Base-by-base conservation (phyloP, 1,140 invertebrate species). In the Pseudomyrmex gracilis region DNA sequence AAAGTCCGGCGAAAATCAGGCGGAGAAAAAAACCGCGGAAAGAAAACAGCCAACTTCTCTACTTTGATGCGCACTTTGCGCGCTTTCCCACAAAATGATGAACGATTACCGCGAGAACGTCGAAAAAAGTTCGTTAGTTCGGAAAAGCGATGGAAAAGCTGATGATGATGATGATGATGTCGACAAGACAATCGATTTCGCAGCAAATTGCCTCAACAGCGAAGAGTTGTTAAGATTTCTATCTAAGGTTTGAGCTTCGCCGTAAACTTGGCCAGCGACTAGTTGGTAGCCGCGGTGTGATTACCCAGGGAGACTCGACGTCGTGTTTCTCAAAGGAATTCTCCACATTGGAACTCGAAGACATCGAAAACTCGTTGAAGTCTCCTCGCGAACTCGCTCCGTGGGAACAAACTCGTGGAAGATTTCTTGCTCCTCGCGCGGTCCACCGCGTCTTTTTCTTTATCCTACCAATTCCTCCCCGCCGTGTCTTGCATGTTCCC, bases 301-400 rank as follows among this genome's bases (percentile, higher is more conserved):
- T 78, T 43, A 45, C 20, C 51, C 20, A 45, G 9, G 10, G 51
- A 34, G 53, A 57, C 20, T 34, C 20, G 12, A 49, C 22, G 64
- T 9, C 3, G 34, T 22, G 61, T 24, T 70, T 58, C 13, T 47
- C 20, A 3, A 80, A 71, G 43, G 13, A 70, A 17, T 71, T 47
- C 20, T 22, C 22, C 5, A 10, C 22, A 2, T 78, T 13, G 22
- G 12, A 71, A 58, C 53, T 80, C n/a, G 43, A 58, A 70, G 13
- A 49, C n/a, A 43, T 58, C 43, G 4, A 34, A 47, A 24, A 58
- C n/a, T 88, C 67, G 83, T 70, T 88, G 66, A 53, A 61, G 43
- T 55, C 15, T 66, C 49, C 51, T 55, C n/a, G 57, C 43, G 17
- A 20, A 64, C 10, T 80, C 57, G 66, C 51, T 67, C 63, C 67